A percentile compares a stretch with the other conserved stretches of the same genome.
Evolutionary conservation across 2,113 vertebrate genomes (phyloP).

Genomic region (Semnopithecus entellus): DNA sequence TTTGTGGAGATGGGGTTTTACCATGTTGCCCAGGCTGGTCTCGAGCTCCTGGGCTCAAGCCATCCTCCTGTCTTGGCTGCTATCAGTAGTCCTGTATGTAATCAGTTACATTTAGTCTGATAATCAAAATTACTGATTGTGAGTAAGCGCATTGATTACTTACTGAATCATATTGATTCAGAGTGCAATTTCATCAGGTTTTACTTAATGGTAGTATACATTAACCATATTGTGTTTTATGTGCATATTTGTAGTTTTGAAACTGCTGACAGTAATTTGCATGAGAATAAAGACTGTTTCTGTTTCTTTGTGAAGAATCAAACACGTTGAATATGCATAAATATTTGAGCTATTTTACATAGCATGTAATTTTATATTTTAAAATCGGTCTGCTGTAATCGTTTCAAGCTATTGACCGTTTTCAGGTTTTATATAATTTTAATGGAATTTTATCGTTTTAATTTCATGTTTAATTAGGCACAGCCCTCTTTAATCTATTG

Average conservation of each 20-base stretch:
- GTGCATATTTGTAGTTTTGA: background rate
- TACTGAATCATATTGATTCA: background rate
- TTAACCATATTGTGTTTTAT: background rate
- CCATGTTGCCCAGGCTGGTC: background rate
- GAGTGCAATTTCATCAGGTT: background rate
- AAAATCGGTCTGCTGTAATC: background rate
- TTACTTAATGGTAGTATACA: background rate
- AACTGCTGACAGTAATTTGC: background rate
- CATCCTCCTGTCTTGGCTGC: background rate
- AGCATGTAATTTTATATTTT: background rate
- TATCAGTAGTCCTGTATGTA: background rate
- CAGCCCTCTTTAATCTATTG: background rate
- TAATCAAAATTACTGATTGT: background rate
- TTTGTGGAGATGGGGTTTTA: too few species aligned
- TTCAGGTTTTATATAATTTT: background rate
- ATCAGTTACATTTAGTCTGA: background rate
- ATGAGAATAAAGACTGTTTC: background rate
- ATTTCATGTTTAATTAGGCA: slow-evolving; percentile 1
- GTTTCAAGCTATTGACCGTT: background rate
- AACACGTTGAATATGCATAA: background rate
- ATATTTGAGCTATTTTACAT: slow-evolving; percentile 1
- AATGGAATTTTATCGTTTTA: background rate
- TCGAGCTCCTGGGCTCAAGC: background rate
- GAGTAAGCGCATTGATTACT: background rate
- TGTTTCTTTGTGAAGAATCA: slow-evolving; percentile 14